phyloP scores from a whole-genome alignment of 2,113 vertebrate genomes.

The Pycnonotus jocosus region DNA sequence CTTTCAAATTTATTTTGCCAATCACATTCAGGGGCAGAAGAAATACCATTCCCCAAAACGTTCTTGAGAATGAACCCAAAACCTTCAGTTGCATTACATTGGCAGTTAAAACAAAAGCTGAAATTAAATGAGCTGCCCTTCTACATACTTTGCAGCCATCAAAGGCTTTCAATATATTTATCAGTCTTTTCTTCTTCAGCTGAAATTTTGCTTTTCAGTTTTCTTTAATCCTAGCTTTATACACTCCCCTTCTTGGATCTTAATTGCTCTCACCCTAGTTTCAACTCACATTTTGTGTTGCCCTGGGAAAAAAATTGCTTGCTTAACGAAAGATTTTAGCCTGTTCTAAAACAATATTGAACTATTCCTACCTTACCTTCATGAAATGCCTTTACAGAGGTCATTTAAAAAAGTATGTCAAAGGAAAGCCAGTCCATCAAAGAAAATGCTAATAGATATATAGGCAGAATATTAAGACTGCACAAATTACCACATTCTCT shows the following conservation, averaged over 20 bases:
- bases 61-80: not conserved
- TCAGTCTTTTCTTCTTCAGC: not conserved
- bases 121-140: not conserved
- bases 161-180: slow-evolving; percentile 7
- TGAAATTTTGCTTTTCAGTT: not conserved
- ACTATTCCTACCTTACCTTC: not conserved
- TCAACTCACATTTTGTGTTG: not conserved
- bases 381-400: not conserved
- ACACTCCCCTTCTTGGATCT: not conserved
- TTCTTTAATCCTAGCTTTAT: slow-evolving; percentile 15
- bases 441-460: not conserved
- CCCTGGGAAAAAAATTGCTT: not conserved
- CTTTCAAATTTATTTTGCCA: not conserved
- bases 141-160: not conserved
- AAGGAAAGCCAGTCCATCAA: slow-evolving; percentile 14
- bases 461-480: not conserved
- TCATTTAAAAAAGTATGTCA: not conserved
- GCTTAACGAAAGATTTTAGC: not conserved
- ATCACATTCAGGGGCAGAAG: not conserved
- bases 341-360: not conserved
- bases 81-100: not conserved
- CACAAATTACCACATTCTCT: not conserved
- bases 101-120: slow-evolving; percentile 1
- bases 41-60: not conserved
- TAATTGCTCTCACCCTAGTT: slow-evolving; percentile 38